Percentiles rank a stretch among this genome's conserved stretches.
Conservation (phyloP, 2,113 vertebrate species). For the Spheniscus mendiculus region DNA sequence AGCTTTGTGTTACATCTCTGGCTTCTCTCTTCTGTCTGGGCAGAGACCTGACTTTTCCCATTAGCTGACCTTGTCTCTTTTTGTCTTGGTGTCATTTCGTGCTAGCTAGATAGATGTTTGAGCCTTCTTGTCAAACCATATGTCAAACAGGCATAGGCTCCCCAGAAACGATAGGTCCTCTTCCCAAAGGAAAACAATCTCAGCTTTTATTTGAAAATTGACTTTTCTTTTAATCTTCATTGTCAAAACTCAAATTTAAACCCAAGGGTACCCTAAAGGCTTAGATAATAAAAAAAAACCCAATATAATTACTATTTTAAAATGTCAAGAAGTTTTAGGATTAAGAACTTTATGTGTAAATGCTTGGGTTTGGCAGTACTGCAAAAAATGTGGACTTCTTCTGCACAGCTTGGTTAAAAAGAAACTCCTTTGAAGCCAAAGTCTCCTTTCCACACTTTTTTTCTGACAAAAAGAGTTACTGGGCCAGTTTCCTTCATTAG, state of each 20-base stretch:
- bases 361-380: neutral
- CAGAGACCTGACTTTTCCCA: neutral
- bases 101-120: neutral
- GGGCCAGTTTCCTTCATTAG: neutral
- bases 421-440: neutral
- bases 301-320: neutral
- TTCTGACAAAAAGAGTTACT: neutral
- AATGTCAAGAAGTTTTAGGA: neutral
- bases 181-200: neutral
- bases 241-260: neutral
- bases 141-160: neutral
- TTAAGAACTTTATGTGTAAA: neutral
- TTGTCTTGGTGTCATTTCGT: neutral
- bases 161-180: neutral
- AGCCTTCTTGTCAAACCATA: neutral
- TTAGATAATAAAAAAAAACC: neutral
- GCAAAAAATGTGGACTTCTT: neutral
- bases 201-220: neutral
- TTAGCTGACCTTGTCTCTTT: neutral
- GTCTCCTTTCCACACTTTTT: neutral
- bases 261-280: neutral
- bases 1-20: neutral
- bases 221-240: neutral
- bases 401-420: neutral
- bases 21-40: neutral